A percentile compares a stretch with the other conserved stretches of the same genome.
Conservation (phyloP, 2,888 invertebrate genomes). For the Agrochola litura region DNA sequence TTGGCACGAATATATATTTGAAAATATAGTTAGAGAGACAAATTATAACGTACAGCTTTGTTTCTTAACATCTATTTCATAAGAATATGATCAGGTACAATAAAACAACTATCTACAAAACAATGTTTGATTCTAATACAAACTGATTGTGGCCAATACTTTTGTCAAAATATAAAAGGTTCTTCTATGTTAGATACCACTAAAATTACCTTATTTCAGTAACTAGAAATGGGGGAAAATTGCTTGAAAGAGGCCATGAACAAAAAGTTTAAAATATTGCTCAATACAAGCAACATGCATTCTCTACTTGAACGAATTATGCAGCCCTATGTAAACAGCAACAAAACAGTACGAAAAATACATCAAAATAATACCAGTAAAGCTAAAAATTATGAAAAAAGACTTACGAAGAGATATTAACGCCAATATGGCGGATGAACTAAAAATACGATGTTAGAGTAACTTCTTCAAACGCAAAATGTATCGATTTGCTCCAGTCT, state of each 20-base stretch:
- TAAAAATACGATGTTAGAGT: conserved; percentile 90
- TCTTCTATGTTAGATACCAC: conserved; percentile 52
- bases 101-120: conserved; percentile 62
- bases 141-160: conserved; percentile 47
- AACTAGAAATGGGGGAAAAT: conserved; percentile 81
- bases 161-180: conserved; percentile 31
- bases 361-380: conserved; percentile 80
- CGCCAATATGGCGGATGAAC: conserved; percentile 93
- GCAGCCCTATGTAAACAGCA: conserved; percentile 88
- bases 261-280: conserved; percentile 78
- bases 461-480: conserved; percentile 86
- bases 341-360: conserved; percentile 81
- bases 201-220: conserved; percentile 67
- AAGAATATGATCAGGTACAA: conserved; percentile 61
- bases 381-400: conserved; percentile 88
- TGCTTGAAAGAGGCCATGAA: conserved; percentile 86
- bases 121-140: conserved; percentile 60
- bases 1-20: conserved; percentile 66
- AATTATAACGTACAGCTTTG: conserved; percentile 64
- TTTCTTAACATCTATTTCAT: conserved; percentile 64
- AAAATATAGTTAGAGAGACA: conserved; percentile 46
- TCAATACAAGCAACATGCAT: conserved; percentile 80
- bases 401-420: conserved; percentile 91
- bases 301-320: conserved; percentile 78
- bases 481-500: conserved; percentile 83